Conservation (phyloP, 1,140 invertebrate species). For the Drosophila guanche region DNA sequence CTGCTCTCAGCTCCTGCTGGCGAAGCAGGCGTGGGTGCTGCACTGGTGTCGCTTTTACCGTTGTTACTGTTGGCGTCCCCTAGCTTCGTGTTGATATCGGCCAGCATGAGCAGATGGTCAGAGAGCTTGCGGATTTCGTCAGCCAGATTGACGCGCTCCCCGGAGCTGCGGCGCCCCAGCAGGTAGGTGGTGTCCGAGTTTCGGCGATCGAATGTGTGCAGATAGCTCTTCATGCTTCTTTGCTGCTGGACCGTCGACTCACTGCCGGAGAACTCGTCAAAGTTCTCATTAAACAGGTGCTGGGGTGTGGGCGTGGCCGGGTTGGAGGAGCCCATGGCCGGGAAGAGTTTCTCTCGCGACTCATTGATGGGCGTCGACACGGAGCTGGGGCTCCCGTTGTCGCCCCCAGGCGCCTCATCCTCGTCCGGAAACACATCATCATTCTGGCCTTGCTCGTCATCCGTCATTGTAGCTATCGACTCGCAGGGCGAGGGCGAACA, state of each 20-base stretch:
- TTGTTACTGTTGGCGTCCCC: constrained; percentile 83
- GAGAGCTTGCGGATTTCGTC: constrained; percentile 92
- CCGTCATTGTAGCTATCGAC: constrained; percentile 87
- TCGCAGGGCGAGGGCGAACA: constrained; percentile 90
- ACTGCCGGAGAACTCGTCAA: constrained; percentile 75
- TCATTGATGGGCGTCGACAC: constrained; percentile 78
- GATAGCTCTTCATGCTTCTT: constrained; percentile 83
- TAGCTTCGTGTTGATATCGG: constrained; percentile 87
- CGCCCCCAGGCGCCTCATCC: constrained; percentile 51
- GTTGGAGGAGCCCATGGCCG: constrained; percentile 40
- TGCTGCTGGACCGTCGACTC: constrained; percentile 63
- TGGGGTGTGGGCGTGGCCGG: constrained; percentile 70
- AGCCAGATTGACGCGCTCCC: constrained; percentile 87
- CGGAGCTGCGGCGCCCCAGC: constrained; percentile 71
- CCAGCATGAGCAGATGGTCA: constrained; percentile 89
- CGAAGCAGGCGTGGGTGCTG: background rate
- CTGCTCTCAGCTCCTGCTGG: constrained; percentile 4
- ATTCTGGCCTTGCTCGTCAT: constrained; percentile 83
- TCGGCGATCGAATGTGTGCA: constrained; percentile 86
- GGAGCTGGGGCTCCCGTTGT: constrained; percentile 59
- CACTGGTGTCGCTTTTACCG: background rate
- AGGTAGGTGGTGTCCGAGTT: constrained; percentile 90
- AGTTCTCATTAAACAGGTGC: constrained; percentile 73
- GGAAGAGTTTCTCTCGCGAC: constrained; percentile 76
- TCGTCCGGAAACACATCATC: constrained; percentile 34